These are phyloP conservation scores for Coronaproctus castanopsis DNA, from an alignment of 2,888 invertebrate species.

Conservation along the genomic window DNA sequence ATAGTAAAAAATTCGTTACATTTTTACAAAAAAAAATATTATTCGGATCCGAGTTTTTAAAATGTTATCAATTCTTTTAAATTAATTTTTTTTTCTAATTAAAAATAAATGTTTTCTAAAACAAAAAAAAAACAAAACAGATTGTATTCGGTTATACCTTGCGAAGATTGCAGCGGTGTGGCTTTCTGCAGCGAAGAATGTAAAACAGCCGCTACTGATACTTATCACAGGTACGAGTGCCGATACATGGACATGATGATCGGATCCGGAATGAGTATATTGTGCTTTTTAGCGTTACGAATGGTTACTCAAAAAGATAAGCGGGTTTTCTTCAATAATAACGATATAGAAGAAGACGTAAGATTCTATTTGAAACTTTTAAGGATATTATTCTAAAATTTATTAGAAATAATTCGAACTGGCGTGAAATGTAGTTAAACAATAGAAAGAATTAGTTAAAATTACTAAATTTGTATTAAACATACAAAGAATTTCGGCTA, in stretches of 20 bases:
- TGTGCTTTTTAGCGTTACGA: conserved; percentile 51
- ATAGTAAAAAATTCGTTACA: too few relatives aligned
- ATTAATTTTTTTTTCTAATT: neutral
- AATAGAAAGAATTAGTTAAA: too few relatives aligned
- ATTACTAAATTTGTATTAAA: too few relatives aligned
- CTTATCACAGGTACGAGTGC: conserved; percentile 58
- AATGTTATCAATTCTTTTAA: too few relatives aligned
- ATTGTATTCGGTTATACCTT: conserved; percentile 44
- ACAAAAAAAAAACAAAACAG: conserved; percentile 27
- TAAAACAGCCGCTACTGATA: conserved; percentile 37
- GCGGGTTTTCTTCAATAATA: neutral
- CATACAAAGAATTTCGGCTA: too few relatives aligned
- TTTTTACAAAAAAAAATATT: too few relatives aligned
- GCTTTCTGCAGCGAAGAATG: conserved; percentile 53
- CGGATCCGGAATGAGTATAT: conserved; percentile 63
- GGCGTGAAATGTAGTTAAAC: too few relatives aligned
- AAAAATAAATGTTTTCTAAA: neutral
- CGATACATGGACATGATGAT: conserved; percentile 49
- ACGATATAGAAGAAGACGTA: neutral
- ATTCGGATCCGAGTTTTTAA: too few relatives aligned
- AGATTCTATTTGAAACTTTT: neutral
- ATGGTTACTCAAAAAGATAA: conserved; percentile 48
- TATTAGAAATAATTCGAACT: too few relatives aligned
- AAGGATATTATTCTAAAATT: neutral
- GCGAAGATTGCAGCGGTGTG: conserved; percentile 49